phyloP scores from a whole-genome alignment of 92 coral and sea anemone genomes.

The Zoanthus gigantus region DNA sequence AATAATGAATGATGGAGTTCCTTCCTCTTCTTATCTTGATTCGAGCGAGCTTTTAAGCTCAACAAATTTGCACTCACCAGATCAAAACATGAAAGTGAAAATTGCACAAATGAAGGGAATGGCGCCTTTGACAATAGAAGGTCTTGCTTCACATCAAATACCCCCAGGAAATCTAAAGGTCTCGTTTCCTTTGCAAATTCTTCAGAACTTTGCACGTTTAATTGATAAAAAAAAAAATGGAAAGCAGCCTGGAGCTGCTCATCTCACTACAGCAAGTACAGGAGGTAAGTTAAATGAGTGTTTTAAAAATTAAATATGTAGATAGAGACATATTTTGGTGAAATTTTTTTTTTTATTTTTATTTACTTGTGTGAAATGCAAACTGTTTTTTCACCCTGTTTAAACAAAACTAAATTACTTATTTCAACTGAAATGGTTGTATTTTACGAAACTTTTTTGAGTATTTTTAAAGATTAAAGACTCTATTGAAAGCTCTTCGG shows the following conservation, averaged over 20 bases:
- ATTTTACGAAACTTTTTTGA: too few relatives aligned
- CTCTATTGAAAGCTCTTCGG: too few relatives aligned
- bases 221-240: neutral
- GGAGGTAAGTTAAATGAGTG: too few relatives aligned
- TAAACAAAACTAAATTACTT: too few relatives aligned
- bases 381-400: too few relatives aligned
- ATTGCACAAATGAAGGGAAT: neutral
- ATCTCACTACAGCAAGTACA: neutral
- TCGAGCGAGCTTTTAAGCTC: neutral
- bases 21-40: neutral
- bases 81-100: neutral
- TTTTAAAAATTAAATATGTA: too few relatives aligned
- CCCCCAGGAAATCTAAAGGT: slow-evolving; percentile 43
- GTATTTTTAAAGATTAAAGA: too few relatives aligned
- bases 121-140: slow-evolving; percentile 35
- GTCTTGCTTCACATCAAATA: slow-evolving; percentile 29
- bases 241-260: neutral
- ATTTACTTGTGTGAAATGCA: too few relatives aligned
- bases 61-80: neutral
- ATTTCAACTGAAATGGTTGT: too few relatives aligned
- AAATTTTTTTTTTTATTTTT: too few relatives aligned
- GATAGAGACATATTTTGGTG: too few relatives aligned
- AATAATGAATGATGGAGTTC: neutral
- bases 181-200: slow-evolving; percentile 34
- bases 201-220: slow-evolving; percentile 21